A percentile compares a stretch with the other conserved stretches of the same genome.
Evolutionary conservation across 2,113 vertebrate genomes (phyloP).

Genomic region (Grammomys dolichurus): DNA sequence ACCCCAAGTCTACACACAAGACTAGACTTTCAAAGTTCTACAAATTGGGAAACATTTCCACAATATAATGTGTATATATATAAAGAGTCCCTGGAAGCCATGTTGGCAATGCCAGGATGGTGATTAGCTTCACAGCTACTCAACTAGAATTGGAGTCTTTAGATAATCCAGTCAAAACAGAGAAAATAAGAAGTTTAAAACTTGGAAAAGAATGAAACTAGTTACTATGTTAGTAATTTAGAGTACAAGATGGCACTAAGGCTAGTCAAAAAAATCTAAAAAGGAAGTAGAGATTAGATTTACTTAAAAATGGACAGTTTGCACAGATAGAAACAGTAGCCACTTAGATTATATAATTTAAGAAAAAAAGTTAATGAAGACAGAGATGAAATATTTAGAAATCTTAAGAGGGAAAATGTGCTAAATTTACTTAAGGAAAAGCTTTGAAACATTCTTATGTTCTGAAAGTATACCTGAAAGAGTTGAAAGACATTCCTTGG

Average conservation of each 20-base stretch:
- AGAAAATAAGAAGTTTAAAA: not conserved
- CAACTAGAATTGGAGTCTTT: not conserved
- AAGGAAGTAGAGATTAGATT: not conserved
- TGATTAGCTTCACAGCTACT: not conserved
- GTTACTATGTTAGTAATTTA: not conserved
- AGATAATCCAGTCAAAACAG: not conserved
- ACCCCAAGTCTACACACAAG: not conserved
- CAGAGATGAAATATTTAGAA: not conserved
- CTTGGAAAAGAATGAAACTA: conserved; percentile 5
- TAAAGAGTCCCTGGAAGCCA: not conserved
- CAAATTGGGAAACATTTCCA: not conserved
- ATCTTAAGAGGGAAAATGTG: conserved; percentile 29
- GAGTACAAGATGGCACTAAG: not conserved
- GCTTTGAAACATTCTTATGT: not conserved
- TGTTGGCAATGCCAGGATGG: not conserved
- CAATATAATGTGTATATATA: not conserved
- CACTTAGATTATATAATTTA: not conserved
- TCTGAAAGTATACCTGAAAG: not conserved
- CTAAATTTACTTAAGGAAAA: not conserved
- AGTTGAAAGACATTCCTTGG: not conserved
- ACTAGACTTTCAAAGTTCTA: not conserved
- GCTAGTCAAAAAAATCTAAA: not conserved
- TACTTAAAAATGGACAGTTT: not conserved
- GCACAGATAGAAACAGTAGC: conserved; percentile 10
- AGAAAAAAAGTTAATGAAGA: not conserved